Conservation (phyloP, 2,888 invertebrate genomes). For the Malthinus seriepunctatus region DNA sequence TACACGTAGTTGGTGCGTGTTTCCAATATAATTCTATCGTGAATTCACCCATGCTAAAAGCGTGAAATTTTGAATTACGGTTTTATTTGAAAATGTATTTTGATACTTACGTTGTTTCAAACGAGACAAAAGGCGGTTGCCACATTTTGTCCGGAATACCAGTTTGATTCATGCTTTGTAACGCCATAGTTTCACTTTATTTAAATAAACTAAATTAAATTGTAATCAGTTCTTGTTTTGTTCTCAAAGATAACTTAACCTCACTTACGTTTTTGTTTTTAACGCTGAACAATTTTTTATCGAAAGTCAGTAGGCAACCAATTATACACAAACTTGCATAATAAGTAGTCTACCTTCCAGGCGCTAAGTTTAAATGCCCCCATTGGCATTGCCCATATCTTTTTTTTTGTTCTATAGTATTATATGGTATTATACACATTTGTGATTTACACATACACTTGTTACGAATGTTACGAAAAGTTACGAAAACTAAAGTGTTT, state of each 20-base stretch:
- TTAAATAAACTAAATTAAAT: not conserved
- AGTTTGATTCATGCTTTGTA: slow-evolving; percentile 60
- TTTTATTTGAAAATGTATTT: not conserved
- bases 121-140: slow-evolving; percentile 81
- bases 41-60: slow-evolving; percentile 87
- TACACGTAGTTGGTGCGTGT: slow-evolving; percentile 95
- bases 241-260: not conserved
- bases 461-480: no score
- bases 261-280: no score
- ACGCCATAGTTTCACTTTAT: slow-evolving; percentile 51
- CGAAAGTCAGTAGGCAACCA: no score
- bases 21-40: slow-evolving; percentile 97
- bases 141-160: slow-evolving; percentile 87
- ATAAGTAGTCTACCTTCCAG: no score
- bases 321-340: no score
- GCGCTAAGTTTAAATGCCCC: no score
- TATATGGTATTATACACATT: no score
- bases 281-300: no score
- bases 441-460: no score
- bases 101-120: slow-evolving; percentile 79
- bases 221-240: not conserved
- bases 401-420: no score
- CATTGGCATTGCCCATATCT: no score
- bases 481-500: no score
- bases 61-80: slow-evolving; percentile 5